These are phyloP conservation scores for Pyrochroa serraticornis DNA, from an alignment of 2,888 invertebrate genomes.

Conservation along the genomic window DNA sequence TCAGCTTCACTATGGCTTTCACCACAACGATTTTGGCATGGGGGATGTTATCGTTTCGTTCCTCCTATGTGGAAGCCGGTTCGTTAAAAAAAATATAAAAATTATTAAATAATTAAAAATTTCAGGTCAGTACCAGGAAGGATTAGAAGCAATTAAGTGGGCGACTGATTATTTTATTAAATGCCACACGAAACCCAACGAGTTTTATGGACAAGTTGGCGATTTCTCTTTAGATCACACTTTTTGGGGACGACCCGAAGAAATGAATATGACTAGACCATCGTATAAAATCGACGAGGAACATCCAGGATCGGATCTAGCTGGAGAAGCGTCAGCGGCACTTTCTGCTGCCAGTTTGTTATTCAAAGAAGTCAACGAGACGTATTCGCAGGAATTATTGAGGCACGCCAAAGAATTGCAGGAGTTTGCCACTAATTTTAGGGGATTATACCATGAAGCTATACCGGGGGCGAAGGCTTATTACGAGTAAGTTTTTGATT, in stretches of 20 bases:
- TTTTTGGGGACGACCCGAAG: constrained; percentile 69
- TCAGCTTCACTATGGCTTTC: constrained; percentile 64
- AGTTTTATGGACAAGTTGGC: constrained; percentile 65
- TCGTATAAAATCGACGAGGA: constrained; percentile 63
- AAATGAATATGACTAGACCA: constrained; percentile 64
- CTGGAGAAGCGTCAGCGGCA: constrained; percentile 66
- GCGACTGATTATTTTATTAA: constrained; percentile 67
- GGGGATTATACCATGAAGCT: constrained; percentile 61
- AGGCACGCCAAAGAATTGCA: constrained; percentile 62
- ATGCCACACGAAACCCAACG: constrained; percentile 60
- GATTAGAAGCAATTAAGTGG: constrained; percentile 62
- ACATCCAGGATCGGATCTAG: constrained; percentile 66
- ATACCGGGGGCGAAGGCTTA: constrained; percentile 61
- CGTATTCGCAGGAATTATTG: constrained; percentile 57
- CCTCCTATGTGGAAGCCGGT: constrained; percentile 59
- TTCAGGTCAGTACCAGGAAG: constrained; percentile 57
- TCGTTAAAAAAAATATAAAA: constrained; percentile 18
- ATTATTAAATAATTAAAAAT: constrained; percentile 1
- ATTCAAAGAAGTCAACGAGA: constrained; percentile 56
- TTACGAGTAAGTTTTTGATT: constrained; percentile 55
- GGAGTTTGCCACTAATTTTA: constrained; percentile 59
- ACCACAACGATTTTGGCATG: constrained; percentile 63
- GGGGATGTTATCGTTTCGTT: constrained; percentile 61
- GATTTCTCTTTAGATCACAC: constrained; percentile 64
- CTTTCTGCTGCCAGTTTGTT: constrained; percentile 63